Conservation (phyloP, 1,140 invertebrate species). For the Bombus turneri region DNA sequence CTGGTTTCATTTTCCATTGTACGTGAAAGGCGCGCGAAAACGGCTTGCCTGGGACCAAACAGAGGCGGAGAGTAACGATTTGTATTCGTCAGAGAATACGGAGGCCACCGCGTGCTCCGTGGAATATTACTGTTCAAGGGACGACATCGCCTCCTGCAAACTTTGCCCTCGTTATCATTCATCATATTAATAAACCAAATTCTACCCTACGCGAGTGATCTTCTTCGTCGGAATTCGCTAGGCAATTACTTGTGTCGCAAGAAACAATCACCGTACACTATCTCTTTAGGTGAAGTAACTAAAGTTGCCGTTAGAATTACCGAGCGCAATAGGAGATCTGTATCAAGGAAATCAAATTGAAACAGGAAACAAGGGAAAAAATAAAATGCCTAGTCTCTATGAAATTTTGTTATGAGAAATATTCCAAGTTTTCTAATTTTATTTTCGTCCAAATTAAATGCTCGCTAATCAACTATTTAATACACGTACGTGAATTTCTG, state of each 20-base stretch:
- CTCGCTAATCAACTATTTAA: not conserved
- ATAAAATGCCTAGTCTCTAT: no score
- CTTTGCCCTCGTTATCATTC: constrained; percentile 66
- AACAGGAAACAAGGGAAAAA: not conserved
- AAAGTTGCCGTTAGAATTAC: rapidly evolving
- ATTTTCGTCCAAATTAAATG: not conserved
- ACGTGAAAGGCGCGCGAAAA: constrained; percentile 51
- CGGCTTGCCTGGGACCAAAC: constrained; percentile 30
- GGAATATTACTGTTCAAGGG: constrained; percentile 50
- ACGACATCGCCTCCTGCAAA: constrained; percentile 41
- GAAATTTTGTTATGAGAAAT: not conserved
- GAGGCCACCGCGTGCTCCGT: constrained; percentile 28
- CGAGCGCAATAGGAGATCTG: not conserved
- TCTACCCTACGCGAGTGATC: not conserved
- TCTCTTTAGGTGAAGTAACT: not conserved
- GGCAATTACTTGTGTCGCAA: constrained; percentile 28
- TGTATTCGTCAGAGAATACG: constrained; percentile 70
- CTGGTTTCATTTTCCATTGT: constrained; percentile 62
- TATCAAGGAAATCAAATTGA: not conserved
- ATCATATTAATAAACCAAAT: constrained; percentile 71
- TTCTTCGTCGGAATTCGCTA: not conserved
- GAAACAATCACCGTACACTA: not conserved
- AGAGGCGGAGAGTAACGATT: constrained; percentile 63
- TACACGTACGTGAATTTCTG: no score
- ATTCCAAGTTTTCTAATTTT: not conserved